Evolutionary conservation across 2,888 invertebrate species (phyloP).

Genomic region (Tipula vernalis): DNA sequence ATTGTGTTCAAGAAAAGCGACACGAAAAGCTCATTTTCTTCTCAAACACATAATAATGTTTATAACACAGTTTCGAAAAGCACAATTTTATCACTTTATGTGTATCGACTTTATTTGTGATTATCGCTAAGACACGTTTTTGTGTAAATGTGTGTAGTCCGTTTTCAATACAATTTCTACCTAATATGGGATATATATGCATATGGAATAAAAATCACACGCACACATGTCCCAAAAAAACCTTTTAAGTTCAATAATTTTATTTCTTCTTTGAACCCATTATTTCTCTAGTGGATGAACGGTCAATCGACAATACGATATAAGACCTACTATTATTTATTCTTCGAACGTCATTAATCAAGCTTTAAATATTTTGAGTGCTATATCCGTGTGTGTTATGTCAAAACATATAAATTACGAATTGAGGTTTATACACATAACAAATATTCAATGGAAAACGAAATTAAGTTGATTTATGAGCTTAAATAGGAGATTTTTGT

Average conservation of each 20-base stretch:
- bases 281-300: background rate
- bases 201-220: too few species aligned
- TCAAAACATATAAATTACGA: background rate
- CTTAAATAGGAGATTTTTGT: background rate
- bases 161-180: background rate
- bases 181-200: background rate
- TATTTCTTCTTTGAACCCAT: background rate
- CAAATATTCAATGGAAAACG: background rate
- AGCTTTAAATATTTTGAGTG: background rate
- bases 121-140: background rate
- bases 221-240: background rate
- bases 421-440: background rate
- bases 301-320: background rate
- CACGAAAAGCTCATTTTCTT: too few species aligned
- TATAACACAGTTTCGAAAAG: background rate
- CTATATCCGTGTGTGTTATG: background rate
- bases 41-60: background rate
- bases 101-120: background rate
- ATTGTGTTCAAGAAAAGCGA: too few species aligned
- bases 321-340: background rate
- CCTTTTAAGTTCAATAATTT: background rate
- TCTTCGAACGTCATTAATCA: background rate
- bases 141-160: background rate
- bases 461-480: background rate
- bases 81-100: background rate